phyloP scores from a whole-genome alignment of 2,888 invertebrate species.

The Pyrgus malvae region DNA sequence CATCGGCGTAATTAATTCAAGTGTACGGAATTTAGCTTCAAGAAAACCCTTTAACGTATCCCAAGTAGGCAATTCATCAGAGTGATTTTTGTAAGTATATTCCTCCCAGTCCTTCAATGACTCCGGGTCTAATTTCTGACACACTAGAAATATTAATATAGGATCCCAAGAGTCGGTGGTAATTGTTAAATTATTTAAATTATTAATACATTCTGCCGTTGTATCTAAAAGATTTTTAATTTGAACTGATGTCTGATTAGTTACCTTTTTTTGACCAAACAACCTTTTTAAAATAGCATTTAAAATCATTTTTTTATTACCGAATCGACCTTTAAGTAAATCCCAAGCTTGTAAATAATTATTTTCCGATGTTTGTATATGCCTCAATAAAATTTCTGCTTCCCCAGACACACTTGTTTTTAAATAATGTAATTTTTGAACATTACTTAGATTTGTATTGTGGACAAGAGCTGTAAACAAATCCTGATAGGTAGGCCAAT shows the following conservation, averaged over 20 bases:
- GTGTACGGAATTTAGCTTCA: constrained; percentile 36
- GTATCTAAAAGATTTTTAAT: constrained; percentile 19
- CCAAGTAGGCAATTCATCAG: constrained; percentile 27
- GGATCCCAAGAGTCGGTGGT: constrained; percentile 31
- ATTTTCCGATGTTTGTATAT: constrained; percentile 24
- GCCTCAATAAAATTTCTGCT: constrained; percentile 27
- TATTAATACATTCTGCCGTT: constrained; percentile 26
- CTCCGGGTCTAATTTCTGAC: constrained; percentile 31
- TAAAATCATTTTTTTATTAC: constrained; percentile 18
- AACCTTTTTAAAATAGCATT: constrained; percentile 18
- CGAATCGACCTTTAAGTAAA: constrained; percentile 16
- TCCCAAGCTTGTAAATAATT: constrained; percentile 32
- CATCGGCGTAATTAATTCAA: constrained; percentile 33
- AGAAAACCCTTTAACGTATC: constrained; percentile 29
- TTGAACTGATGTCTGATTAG: neutral
- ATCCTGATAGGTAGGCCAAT: constrained; percentile 30
- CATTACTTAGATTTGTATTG: constrained; percentile 25
- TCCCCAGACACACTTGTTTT: constrained; percentile 32
- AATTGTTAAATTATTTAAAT: constrained; percentile 29
- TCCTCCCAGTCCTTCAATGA: constrained; percentile 31
- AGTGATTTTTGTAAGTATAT: constrained; percentile 6
- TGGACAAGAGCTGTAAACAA: constrained; percentile 32
- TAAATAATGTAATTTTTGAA: constrained; percentile 35
- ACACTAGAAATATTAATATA: constrained; percentile 26
- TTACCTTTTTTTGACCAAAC: constrained; percentile 8